Percentiles rank a stretch among this genome's conserved stretches.
Evolutionary conservation across 2,888 invertebrate genomes (phyloP).

Genomic region (Erpobdella octoculata): DNA sequence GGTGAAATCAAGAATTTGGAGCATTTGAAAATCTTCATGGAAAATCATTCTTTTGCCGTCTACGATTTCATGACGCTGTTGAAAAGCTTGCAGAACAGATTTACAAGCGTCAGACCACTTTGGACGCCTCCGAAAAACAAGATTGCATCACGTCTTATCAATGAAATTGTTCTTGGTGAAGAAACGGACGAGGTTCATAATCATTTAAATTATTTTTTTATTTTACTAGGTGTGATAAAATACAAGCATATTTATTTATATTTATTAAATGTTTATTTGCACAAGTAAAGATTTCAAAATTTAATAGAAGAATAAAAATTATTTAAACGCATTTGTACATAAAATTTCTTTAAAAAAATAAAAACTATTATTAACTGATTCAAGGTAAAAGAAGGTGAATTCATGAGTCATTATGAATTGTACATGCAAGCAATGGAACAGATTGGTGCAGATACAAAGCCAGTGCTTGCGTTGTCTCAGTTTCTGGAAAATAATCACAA

Average conservation of each 20-base stretch:
- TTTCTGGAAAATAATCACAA: neutral
- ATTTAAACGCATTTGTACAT: neutral
- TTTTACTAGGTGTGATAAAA: neutral
- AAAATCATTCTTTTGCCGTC: conserved; percentile 2
- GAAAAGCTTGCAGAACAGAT: neutral
- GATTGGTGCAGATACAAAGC: neutral
- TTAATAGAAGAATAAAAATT: too few species aligned
- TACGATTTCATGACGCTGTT: conserved; percentile 6
- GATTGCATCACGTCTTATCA: conserved; percentile 7
- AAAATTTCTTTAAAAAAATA: neutral
- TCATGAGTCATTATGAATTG: neutral
- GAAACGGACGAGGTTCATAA: conserved; percentile 1
- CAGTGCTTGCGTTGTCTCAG: neutral
- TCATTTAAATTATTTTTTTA: neutral
- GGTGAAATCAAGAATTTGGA: neutral
- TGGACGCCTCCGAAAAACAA: neutral
- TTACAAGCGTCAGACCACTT: neutral
- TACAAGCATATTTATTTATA: neutral
- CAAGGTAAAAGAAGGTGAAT: neutral
- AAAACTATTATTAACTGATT: neutral
- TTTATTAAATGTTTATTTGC: neutral
- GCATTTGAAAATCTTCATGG: neutral
- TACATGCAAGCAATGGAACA: neutral
- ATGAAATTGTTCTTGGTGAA: conserved; percentile 9
- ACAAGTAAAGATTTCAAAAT: neutral